phyloP scores from a whole-genome alignment of 2,113 vertebrate genomes.

The Plotosus lineatus region DNA sequence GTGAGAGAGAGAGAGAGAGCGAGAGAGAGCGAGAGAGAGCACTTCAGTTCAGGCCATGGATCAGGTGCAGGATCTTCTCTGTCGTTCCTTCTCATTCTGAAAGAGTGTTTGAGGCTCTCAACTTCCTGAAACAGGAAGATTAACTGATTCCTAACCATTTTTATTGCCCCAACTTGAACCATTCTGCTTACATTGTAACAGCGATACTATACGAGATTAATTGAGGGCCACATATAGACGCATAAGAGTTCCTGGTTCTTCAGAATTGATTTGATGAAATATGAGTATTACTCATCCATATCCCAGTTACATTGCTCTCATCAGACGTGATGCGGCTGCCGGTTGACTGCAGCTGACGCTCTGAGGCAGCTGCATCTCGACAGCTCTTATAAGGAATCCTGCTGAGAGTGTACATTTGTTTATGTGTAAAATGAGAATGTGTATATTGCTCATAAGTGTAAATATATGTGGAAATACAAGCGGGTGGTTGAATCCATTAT shows the following conservation, averaged over 20 bases:
- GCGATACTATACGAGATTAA: not conserved
- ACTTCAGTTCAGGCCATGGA: not conserved
- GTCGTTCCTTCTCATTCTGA: constrained; percentile 5
- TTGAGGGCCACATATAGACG: not conserved
- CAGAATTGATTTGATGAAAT: constrained; percentile 69
- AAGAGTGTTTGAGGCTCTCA: not conserved
- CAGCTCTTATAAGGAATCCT: constrained; percentile 50
- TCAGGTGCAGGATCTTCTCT: constrained; percentile 12
- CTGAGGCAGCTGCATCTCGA: constrained; percentile 68
- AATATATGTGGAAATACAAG: constrained; percentile 11
- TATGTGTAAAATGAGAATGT: constrained; percentile 18
- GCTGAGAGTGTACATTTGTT: constrained; percentile 42
- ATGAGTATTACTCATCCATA: constrained; percentile 74
- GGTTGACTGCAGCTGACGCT: constrained; percentile 60
- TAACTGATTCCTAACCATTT: not conserved
- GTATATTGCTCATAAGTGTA: constrained; percentile 32
- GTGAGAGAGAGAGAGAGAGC: too few relatives aligned
- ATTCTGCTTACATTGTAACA: not conserved
- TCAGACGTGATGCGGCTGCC: constrained; percentile 71
- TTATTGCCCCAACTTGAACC: not conserved
- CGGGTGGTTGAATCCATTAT: too few relatives aligned
- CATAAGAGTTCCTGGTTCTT: constrained; percentile 61
- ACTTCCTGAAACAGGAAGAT: not conserved
- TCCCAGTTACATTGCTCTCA: constrained; percentile 74
- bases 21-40: too few relatives aligned